Evolutionary conservation across 2,113 vertebrate genomes (phyloP).

Genomic region (Madoqua kirkii): DNA sequence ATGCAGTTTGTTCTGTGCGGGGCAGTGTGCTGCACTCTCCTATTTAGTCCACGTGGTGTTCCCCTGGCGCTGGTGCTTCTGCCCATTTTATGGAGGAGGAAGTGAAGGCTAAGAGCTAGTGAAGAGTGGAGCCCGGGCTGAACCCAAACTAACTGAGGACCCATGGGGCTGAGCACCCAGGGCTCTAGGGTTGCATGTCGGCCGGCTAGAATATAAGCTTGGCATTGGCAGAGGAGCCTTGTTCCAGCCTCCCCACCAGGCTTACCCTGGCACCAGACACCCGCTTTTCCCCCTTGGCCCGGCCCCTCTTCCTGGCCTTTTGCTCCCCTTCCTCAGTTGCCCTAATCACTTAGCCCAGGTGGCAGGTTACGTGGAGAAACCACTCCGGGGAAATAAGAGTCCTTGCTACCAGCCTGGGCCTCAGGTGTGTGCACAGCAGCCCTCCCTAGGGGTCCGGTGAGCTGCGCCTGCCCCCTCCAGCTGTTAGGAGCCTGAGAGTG

Average conservation of each 20-base stretch:
- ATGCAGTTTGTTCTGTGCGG: fast-evolving
- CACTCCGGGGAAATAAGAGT: conserved; percentile 78
- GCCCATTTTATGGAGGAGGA: background rate
- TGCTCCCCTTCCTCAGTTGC: conserved; percentile 62
- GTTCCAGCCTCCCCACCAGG: background rate
- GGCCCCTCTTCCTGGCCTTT: background rate
- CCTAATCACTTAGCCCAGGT: conserved; percentile 83
- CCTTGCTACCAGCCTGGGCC: conserved; percentile 79
- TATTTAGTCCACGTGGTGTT: fast-evolving
- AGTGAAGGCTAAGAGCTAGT: background rate
- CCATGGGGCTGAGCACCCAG: background rate
- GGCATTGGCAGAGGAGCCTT: fast-evolving
- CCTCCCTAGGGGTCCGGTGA: conserved; percentile 49
- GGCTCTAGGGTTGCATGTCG: background rate
- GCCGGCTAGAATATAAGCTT: background rate
- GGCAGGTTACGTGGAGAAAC: conserved; percentile 74
- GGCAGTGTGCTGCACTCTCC: fast-evolving
- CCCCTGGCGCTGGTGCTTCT: fast-evolving
- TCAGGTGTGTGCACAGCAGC: conserved; percentile 66
- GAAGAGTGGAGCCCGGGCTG: background rate
- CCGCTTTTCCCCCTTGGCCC: background rate
- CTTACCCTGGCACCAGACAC: background rate
- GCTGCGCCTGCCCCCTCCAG: conserved; percentile 54
- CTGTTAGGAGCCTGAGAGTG: background rate
- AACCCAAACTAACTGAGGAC: background rate